A percentile compares a stretch with the other conserved stretches of the same genome.
Evolutionary conservation across 2,888 invertebrate genomes (phyloP).

Genomic region (Nineta flava): DNA sequence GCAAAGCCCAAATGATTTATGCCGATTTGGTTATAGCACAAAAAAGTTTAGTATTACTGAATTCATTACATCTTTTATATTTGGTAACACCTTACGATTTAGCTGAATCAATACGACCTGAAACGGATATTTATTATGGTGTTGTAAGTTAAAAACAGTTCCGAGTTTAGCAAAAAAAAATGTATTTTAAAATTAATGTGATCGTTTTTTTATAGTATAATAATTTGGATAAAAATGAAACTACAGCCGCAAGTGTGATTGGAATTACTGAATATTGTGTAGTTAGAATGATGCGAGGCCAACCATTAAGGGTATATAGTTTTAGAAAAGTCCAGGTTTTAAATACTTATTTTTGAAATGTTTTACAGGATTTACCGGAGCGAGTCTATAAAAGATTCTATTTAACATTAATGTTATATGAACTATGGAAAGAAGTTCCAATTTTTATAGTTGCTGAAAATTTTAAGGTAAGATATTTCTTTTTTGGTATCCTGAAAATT

Average conservation of each 20-base stretch:
- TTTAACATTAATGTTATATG: slow-evolving; percentile 68
- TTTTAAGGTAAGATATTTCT: slow-evolving; percentile 34
- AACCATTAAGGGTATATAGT: slow-evolving; percentile 38
- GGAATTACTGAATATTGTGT: slow-evolving; percentile 65
- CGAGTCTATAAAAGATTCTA: slow-evolving; percentile 64
- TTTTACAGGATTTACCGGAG: slow-evolving; percentile 38
- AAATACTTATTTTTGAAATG: slow-evolving; percentile 6
- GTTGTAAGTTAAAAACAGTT: slow-evolving; percentile 32
- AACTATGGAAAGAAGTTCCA: slow-evolving; percentile 53
- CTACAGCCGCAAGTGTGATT: slow-evolving; percentile 52
- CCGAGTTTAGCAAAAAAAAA: not conserved
- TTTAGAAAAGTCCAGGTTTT: not conserved
- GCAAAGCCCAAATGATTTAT: slow-evolving; percentile 52
- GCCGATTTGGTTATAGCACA: slow-evolving; percentile 58
- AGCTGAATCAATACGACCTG: slow-evolving; percentile 35
- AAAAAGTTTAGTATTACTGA: slow-evolving; percentile 57
- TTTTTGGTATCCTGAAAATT: no score
- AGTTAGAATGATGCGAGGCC: slow-evolving; percentile 49
- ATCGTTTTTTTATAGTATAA: slow-evolving; percentile 34
- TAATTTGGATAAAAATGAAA: slow-evolving; percentile 42
- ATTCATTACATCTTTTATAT: slow-evolving; percentile 74
- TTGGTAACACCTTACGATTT: slow-evolving; percentile 68
- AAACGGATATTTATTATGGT: slow-evolving; percentile 37
- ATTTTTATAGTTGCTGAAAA: slow-evolving; percentile 53
- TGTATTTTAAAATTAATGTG: not conserved